Evolutionary conservation across 1,140 invertebrate genomes (phyloP), one percentile per base, ranked within the genome.

Genomic region (Oncopeltus fasciatus): DNA sequence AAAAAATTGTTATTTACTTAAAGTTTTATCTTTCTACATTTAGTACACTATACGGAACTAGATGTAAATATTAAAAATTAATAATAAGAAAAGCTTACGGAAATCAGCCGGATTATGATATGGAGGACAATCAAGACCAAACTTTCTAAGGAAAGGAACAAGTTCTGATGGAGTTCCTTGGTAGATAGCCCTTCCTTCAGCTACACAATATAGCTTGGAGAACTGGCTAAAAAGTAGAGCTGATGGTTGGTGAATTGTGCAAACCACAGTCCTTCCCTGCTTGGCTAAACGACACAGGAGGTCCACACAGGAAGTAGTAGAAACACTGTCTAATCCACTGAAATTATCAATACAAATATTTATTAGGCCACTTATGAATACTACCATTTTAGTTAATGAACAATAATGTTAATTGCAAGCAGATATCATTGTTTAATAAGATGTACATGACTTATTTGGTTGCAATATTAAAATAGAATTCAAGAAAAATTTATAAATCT

Each of bases 101-200:
- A 81, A 85, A 72, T 85, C 83, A 38, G 82, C 80, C 3, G 83
- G 81, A 68, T 85, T 85, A 68, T 84, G 81, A 68, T 83, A 84
- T 9, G 76, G 72, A 16, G 83, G 83, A 71, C 83, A 84, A 1
- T 76, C 69, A 8, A 84, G 70, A 18, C 72, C 73, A 64, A 76
- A 72, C 5, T 75, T 73, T 60, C 78, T 74, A 11, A 84, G 72
- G 69, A 81, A 83, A 14, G 81, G 78, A n/a, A 83, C 72, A 16
- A 84, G 68, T 9, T 75, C 72, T 26, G 66, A 44, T 0, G 73
- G 70, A 14, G 74, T 70, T 26, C 83, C 83, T 62, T 78, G 71
- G 67, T 83, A 85, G 8, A 84, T 76, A 67, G 81, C 83, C 58
- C 79, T 73, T 2, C 83, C 83, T 46, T 80, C 74, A 1, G 78